Evolutionary conservation across 2,797 vertebrate species (phyloP), one percentile per base, ranked within the genome.

Genomic region (Chrysocyon brachyurus): DNA sequence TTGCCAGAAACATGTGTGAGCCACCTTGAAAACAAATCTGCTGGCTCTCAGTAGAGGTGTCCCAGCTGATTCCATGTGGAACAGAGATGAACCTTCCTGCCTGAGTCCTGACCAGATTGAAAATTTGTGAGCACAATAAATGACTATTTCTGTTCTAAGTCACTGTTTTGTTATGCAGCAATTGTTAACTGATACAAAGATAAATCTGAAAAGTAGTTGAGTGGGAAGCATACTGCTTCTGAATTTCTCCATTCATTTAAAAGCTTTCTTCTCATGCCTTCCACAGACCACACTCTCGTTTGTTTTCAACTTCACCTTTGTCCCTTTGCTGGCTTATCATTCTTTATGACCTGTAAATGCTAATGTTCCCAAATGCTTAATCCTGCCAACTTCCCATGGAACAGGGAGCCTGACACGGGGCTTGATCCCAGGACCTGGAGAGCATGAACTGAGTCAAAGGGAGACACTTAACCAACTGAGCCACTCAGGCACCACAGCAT

Each of bases 241-340:
- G 33, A 63, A 86, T 75, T 78, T 78, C 78, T 91, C 49, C 14
- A 26, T 78, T 91, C 72, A 36, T 63, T 70, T 78, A 54, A 61
- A 70, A 52, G 40, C 61, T 52, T 91, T 63, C n/a, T 61, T 86
- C n/a, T 85, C 15, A 70, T n/a, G n/a, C 82, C 40, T n/a, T 61
- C 26, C 33, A 72, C 11, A 91, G 54, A 59, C 21, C n/a, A 54
- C 46, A 79, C 4, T 14, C 10, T 68, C 46, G 26, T 78, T 78
- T 86, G 54, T 61, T 90, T 75, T 36, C 73, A 78, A 66, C 33
- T 72, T 91, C 54, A 81, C 83, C 56, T 91, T 79, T 91, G 73
- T 33, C 64, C 56, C 46, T 56, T 87, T 64, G 88, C n/a, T 61
- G 54, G 72, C 19, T 73, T 81, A 57, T 73, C 66, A 31, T 91